Conservation (phyloP, 2,113 vertebrate species). For the Periophthalmus modestus region DNA sequence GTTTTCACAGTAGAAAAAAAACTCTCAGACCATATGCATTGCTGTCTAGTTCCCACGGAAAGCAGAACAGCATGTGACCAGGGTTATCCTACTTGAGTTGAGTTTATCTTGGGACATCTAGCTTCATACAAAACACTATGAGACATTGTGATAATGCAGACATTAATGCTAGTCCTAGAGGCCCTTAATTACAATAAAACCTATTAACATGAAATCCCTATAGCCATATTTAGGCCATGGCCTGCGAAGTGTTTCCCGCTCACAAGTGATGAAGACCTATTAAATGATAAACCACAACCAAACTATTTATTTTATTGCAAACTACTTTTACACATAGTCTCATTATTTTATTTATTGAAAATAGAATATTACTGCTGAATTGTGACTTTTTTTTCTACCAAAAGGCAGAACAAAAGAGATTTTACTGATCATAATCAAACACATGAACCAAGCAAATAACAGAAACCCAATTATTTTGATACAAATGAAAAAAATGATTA, state of each 20-base stretch:
- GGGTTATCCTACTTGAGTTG: not conserved
- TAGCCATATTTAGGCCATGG: not conserved
- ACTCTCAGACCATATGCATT: not conserved
- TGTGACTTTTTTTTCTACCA: not conserved
- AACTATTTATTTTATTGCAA: not conserved
- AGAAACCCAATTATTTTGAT: too few species aligned
- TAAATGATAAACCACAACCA: not conserved
- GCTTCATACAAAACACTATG: constrained; percentile 2
- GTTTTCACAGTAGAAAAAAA: not conserved
- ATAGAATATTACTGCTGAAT: not conserved
- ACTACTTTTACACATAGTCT: not conserved
- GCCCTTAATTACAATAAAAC: constrained; percentile 10
- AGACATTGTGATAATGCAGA: constrained; percentile 10
- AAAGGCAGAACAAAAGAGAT: not conserved
- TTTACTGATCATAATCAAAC: not conserved
- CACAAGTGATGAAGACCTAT: not conserved
- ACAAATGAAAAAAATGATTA: too few species aligned
- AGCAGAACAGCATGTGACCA: constrained; percentile 6
- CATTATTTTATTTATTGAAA: not conserved
- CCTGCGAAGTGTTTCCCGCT: not conserved
- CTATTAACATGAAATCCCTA: not conserved
- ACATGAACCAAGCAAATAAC: not conserved
- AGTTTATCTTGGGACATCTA: not conserved
- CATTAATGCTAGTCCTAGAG: not conserved
- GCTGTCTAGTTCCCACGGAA: not conserved